These are phyloP conservation scores for Leptothorax acervorum DNA, from an alignment of 2,888 invertebrate genomes.

Conservation along the genomic window DNA sequence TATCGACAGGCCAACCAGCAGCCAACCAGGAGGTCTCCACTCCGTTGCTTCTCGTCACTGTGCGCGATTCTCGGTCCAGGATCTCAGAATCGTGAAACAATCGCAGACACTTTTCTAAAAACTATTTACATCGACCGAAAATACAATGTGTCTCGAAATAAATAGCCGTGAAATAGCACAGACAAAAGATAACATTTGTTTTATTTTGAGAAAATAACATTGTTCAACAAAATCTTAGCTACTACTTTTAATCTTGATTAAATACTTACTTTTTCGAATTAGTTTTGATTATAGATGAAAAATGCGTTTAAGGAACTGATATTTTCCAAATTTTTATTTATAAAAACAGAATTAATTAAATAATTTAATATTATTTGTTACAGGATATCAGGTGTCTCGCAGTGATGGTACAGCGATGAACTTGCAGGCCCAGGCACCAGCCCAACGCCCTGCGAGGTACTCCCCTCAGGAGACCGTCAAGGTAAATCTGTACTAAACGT, in stretches of 20 bases:
- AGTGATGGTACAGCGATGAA: slow-evolving; percentile 82
- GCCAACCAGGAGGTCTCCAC: slow-evolving; percentile 69
- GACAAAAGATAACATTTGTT: neutral
- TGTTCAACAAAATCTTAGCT: neutral
- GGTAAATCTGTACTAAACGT: slow-evolving; percentile 70
- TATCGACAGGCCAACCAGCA: slow-evolving; percentile 83
- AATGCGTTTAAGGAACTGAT: neutral
- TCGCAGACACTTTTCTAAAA: slow-evolving; percentile 40
- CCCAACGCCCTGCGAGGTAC: slow-evolving; percentile 80
- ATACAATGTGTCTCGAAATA: neutral
- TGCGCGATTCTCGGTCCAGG: slow-evolving; percentile 66
- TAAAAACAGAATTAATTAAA: neutral
- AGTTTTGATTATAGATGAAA: neutral
- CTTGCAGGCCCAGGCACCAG: slow-evolving; percentile 79
- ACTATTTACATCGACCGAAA: neutral
- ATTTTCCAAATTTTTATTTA: neutral
- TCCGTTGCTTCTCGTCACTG: slow-evolving; percentile 57
- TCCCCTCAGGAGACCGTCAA: slow-evolving; percentile 83
- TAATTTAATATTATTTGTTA: slow-evolving; percentile 42
- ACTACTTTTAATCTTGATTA: neutral
- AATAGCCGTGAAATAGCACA: neutral
- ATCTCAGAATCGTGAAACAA: slow-evolving; percentile 67
- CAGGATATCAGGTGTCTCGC: slow-evolving; percentile 73
- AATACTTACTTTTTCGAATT: neutral
- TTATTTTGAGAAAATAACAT: neutral